phyloP scores from a whole-genome alignment of 2,797 vertebrate species.

The Phaenicophaeus curvirostris region DNA sequence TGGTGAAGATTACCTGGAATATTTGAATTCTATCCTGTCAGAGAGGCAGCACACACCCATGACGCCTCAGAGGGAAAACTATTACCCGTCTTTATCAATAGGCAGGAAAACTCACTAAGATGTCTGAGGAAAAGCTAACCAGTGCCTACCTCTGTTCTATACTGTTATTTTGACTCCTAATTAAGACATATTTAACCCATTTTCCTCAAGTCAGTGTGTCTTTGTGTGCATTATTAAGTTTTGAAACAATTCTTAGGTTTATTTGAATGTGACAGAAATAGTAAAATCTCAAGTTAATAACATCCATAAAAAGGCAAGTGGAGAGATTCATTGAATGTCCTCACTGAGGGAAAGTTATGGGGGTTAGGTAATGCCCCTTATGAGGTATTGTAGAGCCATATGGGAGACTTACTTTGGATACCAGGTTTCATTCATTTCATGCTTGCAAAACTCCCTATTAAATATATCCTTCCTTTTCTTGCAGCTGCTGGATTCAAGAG shows the following conservation, averaged over 20 bases:
- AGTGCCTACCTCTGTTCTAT: background rate
- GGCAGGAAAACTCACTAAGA: background rate
- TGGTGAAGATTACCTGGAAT: background rate
- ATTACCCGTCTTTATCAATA: background rate
- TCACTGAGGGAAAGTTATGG: accelerated
- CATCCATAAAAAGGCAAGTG: background rate
- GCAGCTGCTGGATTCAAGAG: slow-evolving; percentile 90
- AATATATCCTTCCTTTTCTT: background rate
- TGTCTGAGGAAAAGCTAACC: background rate
- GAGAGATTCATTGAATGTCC: background rate
- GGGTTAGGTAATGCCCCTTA: background rate
- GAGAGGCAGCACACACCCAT: background rate
- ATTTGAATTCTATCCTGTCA: background rate
- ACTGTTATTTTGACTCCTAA: background rate
- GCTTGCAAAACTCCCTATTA: background rate
- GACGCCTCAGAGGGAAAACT: background rate
- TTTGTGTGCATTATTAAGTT: background rate
- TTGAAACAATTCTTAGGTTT: background rate
- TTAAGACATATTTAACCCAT: background rate
- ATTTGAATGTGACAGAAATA: background rate
- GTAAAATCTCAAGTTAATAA: background rate
- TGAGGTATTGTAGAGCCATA: background rate
- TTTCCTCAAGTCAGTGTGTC: background rate
- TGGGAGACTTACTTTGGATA: background rate
- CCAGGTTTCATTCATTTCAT: background rate